Base-by-base conservation (phyloP, 1,140 invertebrate genomes). In the Holotrichia oblita region DNA sequence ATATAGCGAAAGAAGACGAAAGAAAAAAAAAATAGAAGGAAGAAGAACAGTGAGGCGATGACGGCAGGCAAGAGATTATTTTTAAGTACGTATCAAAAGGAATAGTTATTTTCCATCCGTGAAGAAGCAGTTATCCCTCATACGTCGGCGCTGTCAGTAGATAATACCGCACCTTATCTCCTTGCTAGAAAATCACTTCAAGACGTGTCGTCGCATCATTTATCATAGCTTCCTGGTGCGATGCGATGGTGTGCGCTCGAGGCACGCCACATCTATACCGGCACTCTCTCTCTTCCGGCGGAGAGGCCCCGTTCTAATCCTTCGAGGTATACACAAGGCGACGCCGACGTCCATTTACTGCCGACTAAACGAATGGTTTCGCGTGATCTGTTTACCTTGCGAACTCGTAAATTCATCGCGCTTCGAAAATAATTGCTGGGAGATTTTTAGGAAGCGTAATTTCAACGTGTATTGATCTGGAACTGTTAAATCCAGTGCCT, bases 111-210 rank as follows among this genome's bases (percentile, higher is more conserved):
- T 55, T 55, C 48, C 48, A 55, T 55, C 48, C 48, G 17, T 34
- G 27, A 34, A 14, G 48, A 55, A 55, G 17, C 48, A 55, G 48
- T 55, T 55, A 55, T 55, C 48, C 48, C 48, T 55, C 17, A 55
- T n/a, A 55, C 48, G 48, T 55, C 48, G 48, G 48, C 48, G 48
- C 48, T 55, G 48, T 55, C 48, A 55, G 14, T 14, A 55, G 48
- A 55, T 55, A 55, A 55, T 55, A n/a, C 48, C 9, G 48, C 48
- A 55, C 48, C 48, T 55, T 55, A 55, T 55, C 48, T 55, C 48
- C 27, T 55, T 17, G 48, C 48, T 55, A 55, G 48, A 55, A 55
- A 55, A 55, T 55, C 48, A 55, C 48, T 55, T 55, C 48, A 55
- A 55, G 48, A 55, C 48, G 48, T 55, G 48, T 55, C 48, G 48